Evolutionary conservation across 2,888 invertebrate genomes (phyloP).

Genomic region (Watsonalla binaria): DNA sequence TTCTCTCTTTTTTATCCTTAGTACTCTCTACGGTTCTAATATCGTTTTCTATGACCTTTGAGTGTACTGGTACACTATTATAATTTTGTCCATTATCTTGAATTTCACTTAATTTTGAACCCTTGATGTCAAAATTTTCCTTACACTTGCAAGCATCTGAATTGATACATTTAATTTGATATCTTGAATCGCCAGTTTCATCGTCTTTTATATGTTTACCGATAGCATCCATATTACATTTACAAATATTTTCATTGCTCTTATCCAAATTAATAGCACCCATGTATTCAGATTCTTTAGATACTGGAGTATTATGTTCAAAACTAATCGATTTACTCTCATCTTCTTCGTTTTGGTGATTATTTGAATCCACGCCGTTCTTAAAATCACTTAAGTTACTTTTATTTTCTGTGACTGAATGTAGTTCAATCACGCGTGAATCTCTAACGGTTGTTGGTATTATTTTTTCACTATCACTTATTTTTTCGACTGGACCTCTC

Average conservation of each 20-base stretch:
- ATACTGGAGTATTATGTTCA: constrained; percentile 13
- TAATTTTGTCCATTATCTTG: constrained; percentile 8
- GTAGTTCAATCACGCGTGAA: neutral
- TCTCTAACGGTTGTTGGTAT: neutral
- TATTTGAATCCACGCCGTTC: neutral
- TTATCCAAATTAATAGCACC: constrained; percentile 54
- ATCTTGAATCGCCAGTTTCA: constrained; percentile 8
- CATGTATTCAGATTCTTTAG: constrained; percentile 55
- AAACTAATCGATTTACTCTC: constrained; percentile 2
- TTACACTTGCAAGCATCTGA: constrained; percentile 24
- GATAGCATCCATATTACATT: constrained; percentile 20
- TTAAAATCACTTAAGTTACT: neutral
- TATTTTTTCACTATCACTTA: neutral
- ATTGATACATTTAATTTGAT: constrained; percentile 28
- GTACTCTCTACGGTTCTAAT: constrained; percentile 1
- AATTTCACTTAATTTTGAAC: neutral
- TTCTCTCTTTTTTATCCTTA: constrained; percentile 6
- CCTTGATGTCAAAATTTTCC: neutral
- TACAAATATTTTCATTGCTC: constrained; percentile 43
- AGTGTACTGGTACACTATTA: constrained; percentile 4
- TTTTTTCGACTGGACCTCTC: constrained; percentile 1
- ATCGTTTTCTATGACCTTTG: neutral
- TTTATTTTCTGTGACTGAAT: neutral
- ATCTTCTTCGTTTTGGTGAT: neutral
- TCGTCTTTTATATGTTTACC: constrained; percentile 7